Conservation (phyloP, 2,888 invertebrate species). For the Trachelus iudaicus region DNA sequence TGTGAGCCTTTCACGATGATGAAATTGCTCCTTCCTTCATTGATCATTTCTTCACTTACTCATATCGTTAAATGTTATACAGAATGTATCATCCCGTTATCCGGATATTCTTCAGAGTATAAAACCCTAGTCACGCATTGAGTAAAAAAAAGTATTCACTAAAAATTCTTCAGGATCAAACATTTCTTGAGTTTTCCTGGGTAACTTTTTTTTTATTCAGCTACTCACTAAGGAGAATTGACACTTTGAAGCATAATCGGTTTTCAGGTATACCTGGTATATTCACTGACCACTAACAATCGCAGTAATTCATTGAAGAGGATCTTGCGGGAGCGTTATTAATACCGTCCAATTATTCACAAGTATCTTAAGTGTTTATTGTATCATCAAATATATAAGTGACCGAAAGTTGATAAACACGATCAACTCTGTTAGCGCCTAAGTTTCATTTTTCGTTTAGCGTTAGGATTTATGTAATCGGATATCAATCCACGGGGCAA, state of each 20-base stretch:
- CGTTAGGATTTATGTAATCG: not conserved
- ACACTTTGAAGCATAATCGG: not conserved
- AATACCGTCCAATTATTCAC: conserved; percentile 53
- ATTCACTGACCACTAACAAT: conserved; percentile 31
- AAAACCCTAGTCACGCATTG: not conserved
- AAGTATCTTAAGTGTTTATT: not conserved
- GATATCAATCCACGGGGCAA: not conserved
- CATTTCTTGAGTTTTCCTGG: not conserved
- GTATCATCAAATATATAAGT: not conserved
- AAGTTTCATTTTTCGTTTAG: too few species aligned
- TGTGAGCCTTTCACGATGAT: conserved; percentile 32
- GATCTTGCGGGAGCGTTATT: conserved; percentile 63
- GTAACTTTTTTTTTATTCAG: not conserved
- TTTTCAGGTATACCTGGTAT: not conserved
- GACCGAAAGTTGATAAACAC: too few species aligned
- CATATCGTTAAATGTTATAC: not conserved
- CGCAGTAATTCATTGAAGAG: conserved; percentile 45
- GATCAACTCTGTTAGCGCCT: too few species aligned
- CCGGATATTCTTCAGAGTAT: not conserved
- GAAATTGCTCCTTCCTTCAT: not conserved
- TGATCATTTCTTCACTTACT: not conserved
- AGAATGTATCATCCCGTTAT: not conserved
- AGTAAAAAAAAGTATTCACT: not conserved
- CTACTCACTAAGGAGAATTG: not conserved
- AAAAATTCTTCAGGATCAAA: not conserved